Conservation (phyloP, 2,888 invertebrate species). For the Prosapia bicincta region DNA sequence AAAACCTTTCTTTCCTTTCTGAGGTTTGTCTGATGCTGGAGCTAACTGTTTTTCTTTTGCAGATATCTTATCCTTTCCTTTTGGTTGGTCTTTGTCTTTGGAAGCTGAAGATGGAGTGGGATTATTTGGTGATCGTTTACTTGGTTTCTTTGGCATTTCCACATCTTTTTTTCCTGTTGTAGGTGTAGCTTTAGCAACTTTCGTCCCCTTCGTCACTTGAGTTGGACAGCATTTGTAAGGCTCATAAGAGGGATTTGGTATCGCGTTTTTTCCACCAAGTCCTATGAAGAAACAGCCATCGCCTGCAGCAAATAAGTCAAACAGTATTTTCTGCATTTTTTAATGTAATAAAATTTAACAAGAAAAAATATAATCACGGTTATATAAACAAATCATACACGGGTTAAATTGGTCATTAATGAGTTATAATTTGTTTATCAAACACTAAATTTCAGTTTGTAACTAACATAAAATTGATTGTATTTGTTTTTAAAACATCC, state of each 20-base stretch:
- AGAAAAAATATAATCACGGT: not conserved
- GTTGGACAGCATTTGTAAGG: conserved; percentile 92
- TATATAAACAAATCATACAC: not conserved
- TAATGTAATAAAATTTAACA: not conserved
- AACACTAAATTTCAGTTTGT: not conserved
- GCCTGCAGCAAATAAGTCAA: conserved; percentile 64
- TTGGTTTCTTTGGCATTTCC: conserved; percentile 12
- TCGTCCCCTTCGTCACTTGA: conserved; percentile 73
- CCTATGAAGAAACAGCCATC: conserved; percentile 97
- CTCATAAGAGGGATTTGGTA: conserved; percentile 73
- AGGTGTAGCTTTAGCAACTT: conserved; percentile 64
- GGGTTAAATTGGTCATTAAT: not conserved
- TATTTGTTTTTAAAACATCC: not conserved
- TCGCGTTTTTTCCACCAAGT: conserved; percentile 80
- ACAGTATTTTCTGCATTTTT: conserved; percentile 24
- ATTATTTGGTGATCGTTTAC: conserved; percentile 18
- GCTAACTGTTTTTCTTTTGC: conserved; percentile 31
- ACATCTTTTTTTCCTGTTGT: conserved; percentile 27
- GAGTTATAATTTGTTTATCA: not conserved
- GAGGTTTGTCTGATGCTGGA: conserved; percentile 37
- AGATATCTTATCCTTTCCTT: conserved; percentile 28
- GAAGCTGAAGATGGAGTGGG: conserved; percentile 40
- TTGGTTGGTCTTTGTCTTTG: conserved; percentile 42
- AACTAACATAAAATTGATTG: not conserved
- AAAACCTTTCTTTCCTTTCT: conserved; percentile 75